phyloP scores from a whole-genome alignment of 2,113 vertebrate genomes.

The Empidonax alnorum region DNA sequence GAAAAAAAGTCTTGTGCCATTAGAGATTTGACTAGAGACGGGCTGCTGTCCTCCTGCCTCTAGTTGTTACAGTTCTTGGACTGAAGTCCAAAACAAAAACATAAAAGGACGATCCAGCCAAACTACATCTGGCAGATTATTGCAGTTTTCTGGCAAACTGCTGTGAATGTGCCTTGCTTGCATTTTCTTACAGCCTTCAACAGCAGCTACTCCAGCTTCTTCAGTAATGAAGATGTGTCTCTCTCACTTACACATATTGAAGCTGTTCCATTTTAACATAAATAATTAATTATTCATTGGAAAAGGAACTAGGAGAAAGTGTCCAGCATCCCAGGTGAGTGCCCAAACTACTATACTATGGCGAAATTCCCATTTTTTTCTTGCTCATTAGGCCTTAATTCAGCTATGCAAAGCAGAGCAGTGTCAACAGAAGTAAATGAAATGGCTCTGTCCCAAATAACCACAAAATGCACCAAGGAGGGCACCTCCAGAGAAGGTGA shows the following conservation, averaged over 20 bases:
- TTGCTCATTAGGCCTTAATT: slow-evolving; percentile 34
- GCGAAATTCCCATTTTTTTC: slow-evolving; percentile 4
- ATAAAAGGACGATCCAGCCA: slow-evolving; percentile 30
- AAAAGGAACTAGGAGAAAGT: not conserved
- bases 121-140: slow-evolving; percentile 19
- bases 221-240: slow-evolving; percentile 41
- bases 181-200: slow-evolving; percentile 16
- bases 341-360: not conserved
- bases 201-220: slow-evolving; percentile 6
- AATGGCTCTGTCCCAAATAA: slow-evolving; percentile 22
- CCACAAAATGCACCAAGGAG: not conserved
- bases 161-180: slow-evolving; percentile 3
- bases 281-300: slow-evolving; percentile 27
- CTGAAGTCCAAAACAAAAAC: slow-evolving; percentile 36
- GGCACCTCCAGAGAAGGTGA: not conserved
- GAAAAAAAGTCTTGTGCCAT: not conserved
- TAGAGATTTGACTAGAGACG: not conserved
- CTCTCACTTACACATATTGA: slow-evolving; percentile 27
- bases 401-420: not conserved
- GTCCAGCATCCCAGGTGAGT: slow-evolving; percentile 18
- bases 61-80: not conserved
- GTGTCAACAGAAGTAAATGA: slow-evolving; percentile 27
- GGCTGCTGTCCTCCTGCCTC: not conserved
- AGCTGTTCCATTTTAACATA: not conserved
- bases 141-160: slow-evolving; percentile 7